phyloP scores from a whole-genome alignment of 2,888 invertebrate genomes.

The Polydrusus tereticollis region DNA sequence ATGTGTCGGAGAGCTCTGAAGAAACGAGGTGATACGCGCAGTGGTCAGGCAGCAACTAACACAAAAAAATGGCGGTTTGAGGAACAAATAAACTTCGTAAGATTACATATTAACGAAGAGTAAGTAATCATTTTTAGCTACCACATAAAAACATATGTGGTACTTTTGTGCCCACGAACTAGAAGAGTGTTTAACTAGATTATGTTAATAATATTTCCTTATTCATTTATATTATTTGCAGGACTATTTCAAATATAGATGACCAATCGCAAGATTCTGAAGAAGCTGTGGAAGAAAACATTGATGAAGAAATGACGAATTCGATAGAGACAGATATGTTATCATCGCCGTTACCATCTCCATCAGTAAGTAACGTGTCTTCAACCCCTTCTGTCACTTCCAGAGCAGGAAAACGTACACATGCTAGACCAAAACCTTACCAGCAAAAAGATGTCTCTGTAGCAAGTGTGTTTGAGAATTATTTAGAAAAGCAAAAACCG shows the following conservation, averaged over 20 bases:
- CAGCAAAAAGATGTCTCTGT: neutral
- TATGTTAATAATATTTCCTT: neutral
- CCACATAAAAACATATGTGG: neutral
- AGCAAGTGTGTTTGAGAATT: neutral
- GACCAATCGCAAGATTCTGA: neutral
- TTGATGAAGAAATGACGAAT: neutral
- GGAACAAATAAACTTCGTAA: neutral
- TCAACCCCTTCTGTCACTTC: conserved; percentile 1
- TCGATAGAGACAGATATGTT: neutral
- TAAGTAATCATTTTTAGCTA: neutral
- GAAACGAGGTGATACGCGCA: too few relatives aligned
- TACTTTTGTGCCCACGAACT: neutral
- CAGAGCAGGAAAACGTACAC: neutral
- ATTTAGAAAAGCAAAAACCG: neutral
- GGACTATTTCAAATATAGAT: neutral
- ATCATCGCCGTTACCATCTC: conserved; percentile 1
- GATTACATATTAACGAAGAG: neutral
- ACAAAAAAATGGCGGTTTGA: neutral
- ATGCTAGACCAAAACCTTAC: conserved; percentile 1
- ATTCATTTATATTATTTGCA: neutral
- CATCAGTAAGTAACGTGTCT: neutral
- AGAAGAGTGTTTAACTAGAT: neutral
- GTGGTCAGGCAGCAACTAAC: too few relatives aligned
- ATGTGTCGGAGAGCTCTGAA: too few relatives aligned
- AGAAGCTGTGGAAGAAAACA: conserved; percentile 1